Base-by-base conservation (phyloP, 2,797 vertebrate species). In the Myotis myotis region DNA sequence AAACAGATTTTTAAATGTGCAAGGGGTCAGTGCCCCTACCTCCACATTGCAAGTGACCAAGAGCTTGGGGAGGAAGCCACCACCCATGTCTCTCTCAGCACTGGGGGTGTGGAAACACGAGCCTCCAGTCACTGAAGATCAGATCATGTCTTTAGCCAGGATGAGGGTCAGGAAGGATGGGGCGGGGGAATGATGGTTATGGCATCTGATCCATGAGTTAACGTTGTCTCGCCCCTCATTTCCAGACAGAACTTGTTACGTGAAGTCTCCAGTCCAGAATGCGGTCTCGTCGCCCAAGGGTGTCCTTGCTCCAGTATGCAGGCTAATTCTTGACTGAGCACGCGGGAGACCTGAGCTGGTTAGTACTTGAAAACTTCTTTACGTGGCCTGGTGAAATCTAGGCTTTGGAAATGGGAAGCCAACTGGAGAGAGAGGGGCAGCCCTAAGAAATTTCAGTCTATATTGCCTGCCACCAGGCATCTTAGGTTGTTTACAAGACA, bases 181-280 rank as follows among this genome's bases (percentile, higher is more conserved):
- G 5, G 17, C 4, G 64, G 16, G 3, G 13, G 4, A 16, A 11
- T 23, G 49, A 38, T 5, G 6, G 30, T 23, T n/a, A 1, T 25
- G 22, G 20, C 4, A 11, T 6, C 25, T 25, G 70, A 44, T 23
- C 25, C 3, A 0, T 8, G 57, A 81, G 11, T n/a, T 38, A n/a
- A 53, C n/a, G 8, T 30, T 30, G 23, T 55, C 47, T 86, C 1
- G 0, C 64, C 76, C 41, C n/a, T 76, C 23, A 25, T 81, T 86
- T 76, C 81, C 60, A 38, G 41, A 44, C 23, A 75, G 2, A 81
- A 11, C 75, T 85, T 23, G 3, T 28, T 11, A 2, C 0, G 0
- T 7, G 38, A 3, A 1, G 16, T 30, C 51, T 62, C 81, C 19
- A 4, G 33, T 15, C 57, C 57, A 28, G 7, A 13, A 33, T 8